A percentile compares a stretch with the other conserved stretches of the same genome.
Evolutionary conservation across 2,113 vertebrate species (phyloP).

Genomic region (Grantiella picta): DNA sequence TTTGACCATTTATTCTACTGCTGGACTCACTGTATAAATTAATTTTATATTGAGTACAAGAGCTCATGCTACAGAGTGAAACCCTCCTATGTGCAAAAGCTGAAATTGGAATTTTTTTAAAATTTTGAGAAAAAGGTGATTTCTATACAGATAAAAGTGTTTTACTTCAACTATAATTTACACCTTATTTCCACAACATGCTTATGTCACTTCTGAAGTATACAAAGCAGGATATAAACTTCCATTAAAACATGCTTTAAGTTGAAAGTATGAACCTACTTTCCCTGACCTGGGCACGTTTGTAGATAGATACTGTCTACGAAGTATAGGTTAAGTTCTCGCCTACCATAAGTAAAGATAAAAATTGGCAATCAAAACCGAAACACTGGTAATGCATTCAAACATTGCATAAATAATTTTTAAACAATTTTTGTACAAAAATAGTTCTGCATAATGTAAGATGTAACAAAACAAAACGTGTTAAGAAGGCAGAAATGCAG

Average conservation of each 20-base stretch:
- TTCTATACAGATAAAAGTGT: constrained; percentile 69
- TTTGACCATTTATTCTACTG: constrained; percentile 71
- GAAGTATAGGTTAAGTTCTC: constrained; percentile 72
- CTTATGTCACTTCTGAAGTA: constrained; percentile 70
- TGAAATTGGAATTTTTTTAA: constrained; percentile 61
- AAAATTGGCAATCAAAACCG: constrained; percentile 76
- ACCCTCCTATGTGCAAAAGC: constrained; percentile 74
- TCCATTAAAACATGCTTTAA: constrained; percentile 77
- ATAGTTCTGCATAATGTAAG: constrained; percentile 92
- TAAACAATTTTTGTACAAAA: constrained; percentile 98
- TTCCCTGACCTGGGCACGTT: constrained; percentile 66
- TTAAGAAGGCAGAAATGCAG: constrained; percentile 80
- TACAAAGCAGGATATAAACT: constrained; percentile 71
- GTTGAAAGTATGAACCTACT: constrained; percentile 67
- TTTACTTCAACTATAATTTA: constrained; percentile 72
- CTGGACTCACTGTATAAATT: constrained; percentile 71
- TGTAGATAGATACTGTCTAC: constrained; percentile 68
- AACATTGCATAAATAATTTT: constrained; percentile 91
- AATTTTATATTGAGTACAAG: constrained; percentile 67
- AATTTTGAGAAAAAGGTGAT: constrained; percentile 70
- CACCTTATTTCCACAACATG: constrained; percentile 75
- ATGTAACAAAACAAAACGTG: constrained; percentile 84
- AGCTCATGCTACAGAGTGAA: constrained; percentile 73
- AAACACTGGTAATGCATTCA: constrained; percentile 86
- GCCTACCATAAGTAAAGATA: constrained; percentile 74